Base-by-base conservation (phyloP, 1,140 invertebrate species). In the Pseudomyrmex concolor region DNA sequence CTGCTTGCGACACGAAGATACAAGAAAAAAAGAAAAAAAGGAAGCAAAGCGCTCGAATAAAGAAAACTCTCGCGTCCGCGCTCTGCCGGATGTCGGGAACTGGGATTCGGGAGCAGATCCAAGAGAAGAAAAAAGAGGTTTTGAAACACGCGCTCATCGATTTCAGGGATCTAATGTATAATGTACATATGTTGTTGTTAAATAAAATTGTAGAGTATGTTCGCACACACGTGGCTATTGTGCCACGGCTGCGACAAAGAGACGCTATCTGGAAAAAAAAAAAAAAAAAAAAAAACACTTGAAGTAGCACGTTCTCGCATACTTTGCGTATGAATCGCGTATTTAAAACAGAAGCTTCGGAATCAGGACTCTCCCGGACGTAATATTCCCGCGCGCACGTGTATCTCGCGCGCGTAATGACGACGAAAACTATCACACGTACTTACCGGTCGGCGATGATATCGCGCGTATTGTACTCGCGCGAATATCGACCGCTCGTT, bases 71-170 rank as follows among this genome's bases (percentile, higher is more conserved):
- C 19, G 19, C 22, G 45, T 50, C 7, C 13, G 50, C 13, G 67
- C 50, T 17, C 67, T n/a, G 55, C 19, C 64, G 74, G 74, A 78
- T 67, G 74, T 78, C 54, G 62, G 74, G 34, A 55, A 78, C 62
- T 78, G 34, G 43, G 54, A 78, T 78, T 43, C 60, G 74, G 51
- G 63, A 34, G 22, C 19, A 17, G 50, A 34, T 34, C 5, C 34
- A 34, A 13, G 50, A 51, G 12, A 51, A 51, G 50, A 12, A 51
- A 2, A 51, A 51, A 51, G 50, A 51, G 0, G 5, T 5, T 1
- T 64, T 3, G 59, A 5, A 51, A 48, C 3, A 51, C 13, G 13
- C 13, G 50, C 3, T 51, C 50, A 12, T 13, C 50, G 9, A 51
- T 51, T 51, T 3, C 34, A 34, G 0, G 5, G 5, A 34, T 34